phyloP scores from a whole-genome alignment of 2,113 vertebrate species.

The Zosterops borbonicus region DNA sequence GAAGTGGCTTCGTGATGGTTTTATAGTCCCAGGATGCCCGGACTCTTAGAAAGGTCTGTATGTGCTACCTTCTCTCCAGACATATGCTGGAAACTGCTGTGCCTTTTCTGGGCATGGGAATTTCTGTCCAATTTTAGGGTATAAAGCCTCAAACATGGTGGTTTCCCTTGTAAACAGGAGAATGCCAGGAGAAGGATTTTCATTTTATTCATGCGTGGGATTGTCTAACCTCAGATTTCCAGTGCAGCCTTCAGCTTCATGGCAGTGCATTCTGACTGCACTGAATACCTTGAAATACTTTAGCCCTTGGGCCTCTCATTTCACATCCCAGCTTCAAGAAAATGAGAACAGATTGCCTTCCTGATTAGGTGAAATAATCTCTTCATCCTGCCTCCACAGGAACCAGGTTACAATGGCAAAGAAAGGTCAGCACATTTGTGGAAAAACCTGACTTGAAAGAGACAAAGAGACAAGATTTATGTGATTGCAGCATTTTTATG shows the following conservation, averaged over 20 bases:
- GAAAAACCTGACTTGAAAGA: neutral
- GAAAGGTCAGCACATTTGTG: neutral
- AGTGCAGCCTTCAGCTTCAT: neutral
- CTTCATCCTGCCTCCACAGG: constrained; percentile 28
- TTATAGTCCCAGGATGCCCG: neutral
- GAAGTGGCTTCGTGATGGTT: neutral
- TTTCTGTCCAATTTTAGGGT: neutral
- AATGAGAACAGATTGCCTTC: constrained; percentile 42
- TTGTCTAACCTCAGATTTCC: neutral
- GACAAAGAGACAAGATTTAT: neutral
- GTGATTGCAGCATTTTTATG: neutral
- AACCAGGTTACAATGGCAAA: constrained; percentile 29
- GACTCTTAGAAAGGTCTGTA: neutral
- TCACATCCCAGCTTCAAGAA: neutral
- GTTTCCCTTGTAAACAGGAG: neutral
- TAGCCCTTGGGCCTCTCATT: neutral
- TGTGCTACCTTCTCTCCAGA: neutral
- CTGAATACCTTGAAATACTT: neutral
- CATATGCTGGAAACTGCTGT: neutral
- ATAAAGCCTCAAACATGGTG: neutral
- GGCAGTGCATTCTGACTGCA: neutral
- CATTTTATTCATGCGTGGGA: neutral
- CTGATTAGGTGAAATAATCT: constrained; percentile 47
- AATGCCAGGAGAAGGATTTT: neutral
- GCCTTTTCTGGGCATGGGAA: neutral